These are phyloP conservation scores for Ranitomeya imitator DNA, from an alignment of 2,113 vertebrate species.

Conservation along the genomic window DNA sequence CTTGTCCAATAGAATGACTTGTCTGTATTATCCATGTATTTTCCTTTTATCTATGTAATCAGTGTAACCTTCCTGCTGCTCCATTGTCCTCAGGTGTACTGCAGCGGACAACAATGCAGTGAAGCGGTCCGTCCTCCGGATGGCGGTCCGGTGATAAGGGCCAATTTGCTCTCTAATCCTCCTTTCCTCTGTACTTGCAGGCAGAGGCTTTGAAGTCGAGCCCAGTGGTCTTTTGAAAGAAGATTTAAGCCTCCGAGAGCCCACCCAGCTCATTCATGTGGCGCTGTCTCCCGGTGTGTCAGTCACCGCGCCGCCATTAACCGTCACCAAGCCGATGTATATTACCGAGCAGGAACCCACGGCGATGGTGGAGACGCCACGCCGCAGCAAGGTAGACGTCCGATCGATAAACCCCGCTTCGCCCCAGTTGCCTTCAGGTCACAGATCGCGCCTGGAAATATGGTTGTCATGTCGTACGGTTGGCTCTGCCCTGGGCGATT, in stretches of 20 bases:
- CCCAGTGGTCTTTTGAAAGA: conserved; percentile 79
- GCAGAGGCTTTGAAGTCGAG: conserved; percentile 70
- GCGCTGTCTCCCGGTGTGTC: conserved; percentile 68
- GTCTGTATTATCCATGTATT: background rate
- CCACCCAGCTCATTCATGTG: conserved; percentile 56
- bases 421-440: background rate
- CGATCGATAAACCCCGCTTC: background rate
- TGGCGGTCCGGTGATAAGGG: background rate
- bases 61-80: background rate
- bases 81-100: background rate
- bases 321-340: conserved; percentile 73
- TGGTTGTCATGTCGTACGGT: background rate
- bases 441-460: background rate
- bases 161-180: conserved; percentile 15
- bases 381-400: conserved; percentile 80
- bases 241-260: conserved; percentile 64
- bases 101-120: background rate
- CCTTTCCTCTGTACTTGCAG: conserved; percentile 65
- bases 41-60: background rate
- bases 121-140: background rate
- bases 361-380: conserved; percentile 78
- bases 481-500: background rate
- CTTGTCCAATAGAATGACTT: background rate
- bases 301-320: conserved; percentile 63
- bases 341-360: conserved; percentile 84